Conservation (phyloP, 1,140 invertebrate genomes). For the Nasonia longicornis region DNA sequence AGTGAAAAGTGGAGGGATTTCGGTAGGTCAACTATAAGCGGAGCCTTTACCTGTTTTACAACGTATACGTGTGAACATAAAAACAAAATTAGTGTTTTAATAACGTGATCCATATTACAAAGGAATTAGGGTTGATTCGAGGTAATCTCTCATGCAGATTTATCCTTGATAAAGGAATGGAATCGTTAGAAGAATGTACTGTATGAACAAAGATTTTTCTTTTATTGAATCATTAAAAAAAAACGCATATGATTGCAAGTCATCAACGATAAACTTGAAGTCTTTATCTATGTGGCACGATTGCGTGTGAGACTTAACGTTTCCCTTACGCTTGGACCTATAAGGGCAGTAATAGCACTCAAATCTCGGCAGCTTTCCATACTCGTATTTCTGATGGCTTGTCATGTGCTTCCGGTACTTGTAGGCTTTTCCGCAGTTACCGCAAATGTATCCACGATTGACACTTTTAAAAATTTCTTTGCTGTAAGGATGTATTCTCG, state of each 20-base stretch:
- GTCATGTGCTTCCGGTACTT: conserved; percentile 67
- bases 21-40: no score
- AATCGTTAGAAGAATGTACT: background rate
- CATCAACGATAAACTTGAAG: background rate
- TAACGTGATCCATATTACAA: no score
- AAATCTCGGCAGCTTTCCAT: conserved; percentile 72
- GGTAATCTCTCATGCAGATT: no score
- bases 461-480: no score
- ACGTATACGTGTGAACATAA: no score
- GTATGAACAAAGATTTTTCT: background rate
- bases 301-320: conserved; percentile 6
- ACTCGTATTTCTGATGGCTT: conserved; percentile 72
- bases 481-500: background rate
- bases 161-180: no score
- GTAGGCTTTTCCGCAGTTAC: conserved; percentile 68
- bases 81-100: no score
- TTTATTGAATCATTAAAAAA: background rate
- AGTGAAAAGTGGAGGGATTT: no score
- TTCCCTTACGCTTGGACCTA: conserved; percentile 63
- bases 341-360: conserved; percentile 71
- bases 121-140: no score
- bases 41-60: no score
- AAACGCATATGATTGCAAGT: background rate
- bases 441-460: conserved; percentile 47
- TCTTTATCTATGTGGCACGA: background rate